Base-by-base conservation (phyloP, 2,888 invertebrate genomes). In the Stramonita haemastoma region DNA sequence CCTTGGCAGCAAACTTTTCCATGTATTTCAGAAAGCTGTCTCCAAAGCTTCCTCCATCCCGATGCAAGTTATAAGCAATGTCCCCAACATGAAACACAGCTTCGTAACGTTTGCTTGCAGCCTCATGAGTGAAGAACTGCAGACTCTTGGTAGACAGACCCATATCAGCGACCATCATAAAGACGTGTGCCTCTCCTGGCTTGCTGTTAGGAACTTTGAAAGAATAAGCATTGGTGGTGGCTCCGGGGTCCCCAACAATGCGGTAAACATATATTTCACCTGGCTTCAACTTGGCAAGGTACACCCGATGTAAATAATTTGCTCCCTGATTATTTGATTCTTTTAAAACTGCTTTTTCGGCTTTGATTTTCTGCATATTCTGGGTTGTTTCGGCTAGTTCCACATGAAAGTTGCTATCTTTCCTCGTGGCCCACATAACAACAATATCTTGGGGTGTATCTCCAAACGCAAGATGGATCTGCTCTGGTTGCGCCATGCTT, bases 131-230 rank as follows among this genome's bases (percentile, higher is more conserved):
- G 6, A 95, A 81, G 89, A 93, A 93, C 86, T 92, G 91, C 17
- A 94, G 91, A 86, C 92, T 91, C 70, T 91, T 90, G 0, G 94
- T 92, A 15, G 89, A 86, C 46, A 93, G 91, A 29, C 95, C 95
- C 89, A 96, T 90, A 90, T 96, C 96, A 19, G 95, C 96, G 90
- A 94, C 94, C 17, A 96, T 92, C 91, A 95, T 94, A 87, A 95
- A 94, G 2, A 92, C 91, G 57, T 95, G 94, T 56, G 91, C 90
- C 88, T 92, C 94, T 32, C 94, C 91, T 5, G 92, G 91, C 15
- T 92, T 92, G 85, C 90, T 91, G 84, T 92, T 91, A 56, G 95
- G 94, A 1, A 95, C 92, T 1, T 90, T 93, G 91, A 96, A 96
- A 89, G 93, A 93, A 88, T 93, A 95, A 26, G 94, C 89, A 4